Evolutionary conservation across 2,888 invertebrate species (phyloP).

Genomic region (Deladenus siricidicola): DNA sequence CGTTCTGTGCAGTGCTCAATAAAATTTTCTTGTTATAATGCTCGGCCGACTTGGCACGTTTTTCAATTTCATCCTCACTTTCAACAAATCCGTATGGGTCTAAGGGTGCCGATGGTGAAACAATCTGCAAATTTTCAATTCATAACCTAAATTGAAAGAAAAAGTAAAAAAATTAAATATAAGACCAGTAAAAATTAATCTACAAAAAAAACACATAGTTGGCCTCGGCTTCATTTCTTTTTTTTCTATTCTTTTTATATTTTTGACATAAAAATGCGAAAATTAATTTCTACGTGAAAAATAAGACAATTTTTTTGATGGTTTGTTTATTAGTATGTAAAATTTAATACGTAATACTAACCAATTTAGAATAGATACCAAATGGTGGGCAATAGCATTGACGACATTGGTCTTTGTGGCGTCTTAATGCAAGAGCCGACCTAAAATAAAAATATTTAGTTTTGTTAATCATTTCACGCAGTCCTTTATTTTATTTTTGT

Average conservation of each 20-base stretch:
- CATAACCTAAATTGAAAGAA: no score
- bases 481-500: no score
- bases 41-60: not conserved
- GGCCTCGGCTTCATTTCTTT: no score
- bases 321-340: not conserved
- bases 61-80: constrained; percentile 21
- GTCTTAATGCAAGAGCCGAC: constrained; percentile 42
- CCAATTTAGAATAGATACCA: constrained; percentile 29
- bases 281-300: no score
- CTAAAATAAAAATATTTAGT: constrained; percentile 18
- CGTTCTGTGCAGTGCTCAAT: no score
- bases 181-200: no score
- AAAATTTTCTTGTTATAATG: no score
- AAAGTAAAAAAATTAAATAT: no score
- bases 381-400: constrained; percentile 39
- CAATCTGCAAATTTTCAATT: constrained; percentile 1
- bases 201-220: no score
- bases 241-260: no score
- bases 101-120: constrained; percentile 20
- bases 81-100: constrained; percentile 36
- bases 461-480: no score
- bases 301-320: not conserved
- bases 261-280: no score
- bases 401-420: constrained; percentile 46
- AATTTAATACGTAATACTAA: not conserved